Percentiles rank a stretch among this genome's conserved stretches.
phyloP scores from a whole-genome alignment of 1,140 invertebrate genomes.

The Sinella curviseta region DNA sequence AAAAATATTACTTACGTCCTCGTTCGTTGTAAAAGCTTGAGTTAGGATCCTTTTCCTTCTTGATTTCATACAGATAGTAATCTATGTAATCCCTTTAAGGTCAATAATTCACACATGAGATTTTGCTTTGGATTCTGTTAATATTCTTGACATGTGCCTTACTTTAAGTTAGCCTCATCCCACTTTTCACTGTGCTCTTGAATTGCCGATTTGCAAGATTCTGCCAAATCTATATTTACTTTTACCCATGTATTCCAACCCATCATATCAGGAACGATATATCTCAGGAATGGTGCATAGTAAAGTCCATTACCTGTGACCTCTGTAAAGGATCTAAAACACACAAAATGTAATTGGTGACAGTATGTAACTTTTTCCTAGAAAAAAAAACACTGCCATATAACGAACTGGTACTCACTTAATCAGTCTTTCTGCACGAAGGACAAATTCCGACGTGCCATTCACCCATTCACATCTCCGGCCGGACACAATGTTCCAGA shows the following conservation, averaged over 20 bases:
- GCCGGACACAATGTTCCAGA: background rate
- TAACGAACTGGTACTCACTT: background rate
- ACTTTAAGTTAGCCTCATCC: background rate
- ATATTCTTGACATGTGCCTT: background rate
- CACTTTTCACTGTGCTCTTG: too few species aligned
- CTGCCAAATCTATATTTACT: too few species aligned
- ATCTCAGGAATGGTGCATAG: too few species aligned
- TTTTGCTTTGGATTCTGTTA: too few species aligned
- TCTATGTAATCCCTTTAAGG: background rate
- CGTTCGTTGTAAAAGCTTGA: slow-evolving; percentile 21
- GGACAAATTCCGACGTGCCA: background rate
- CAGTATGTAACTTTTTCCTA: background rate
- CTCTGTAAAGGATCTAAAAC: background rate
- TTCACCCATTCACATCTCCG: background rate
- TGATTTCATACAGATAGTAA: background rate
- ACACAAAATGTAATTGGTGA: too few species aligned
- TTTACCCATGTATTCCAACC: too few species aligned
- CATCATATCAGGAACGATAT: too few species aligned
- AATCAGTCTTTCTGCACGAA: background rate
- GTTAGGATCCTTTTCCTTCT: background rate
- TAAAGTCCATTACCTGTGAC: background rate
- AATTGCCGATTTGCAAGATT: too few species aligned
- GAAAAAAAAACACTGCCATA: background rate
- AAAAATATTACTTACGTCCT: background rate
- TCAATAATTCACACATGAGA: background rate